Conservation (phyloP, 1,140 invertebrate genomes). For the Eumeta japonica region DNA sequence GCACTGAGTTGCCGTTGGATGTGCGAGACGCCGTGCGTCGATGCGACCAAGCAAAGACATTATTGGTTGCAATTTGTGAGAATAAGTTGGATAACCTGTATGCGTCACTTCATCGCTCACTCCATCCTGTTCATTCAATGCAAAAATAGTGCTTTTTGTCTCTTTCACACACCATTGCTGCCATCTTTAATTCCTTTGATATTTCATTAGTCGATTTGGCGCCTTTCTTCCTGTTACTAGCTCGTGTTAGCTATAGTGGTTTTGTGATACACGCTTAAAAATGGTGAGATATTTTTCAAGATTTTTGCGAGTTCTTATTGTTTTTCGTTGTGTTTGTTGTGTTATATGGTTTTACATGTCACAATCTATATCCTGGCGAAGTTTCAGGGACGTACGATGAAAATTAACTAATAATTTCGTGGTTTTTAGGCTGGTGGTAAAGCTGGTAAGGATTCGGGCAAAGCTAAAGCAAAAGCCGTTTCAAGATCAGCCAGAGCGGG, state of each 20-base stretch:
- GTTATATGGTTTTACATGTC: slow-evolving; percentile 29
- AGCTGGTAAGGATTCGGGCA: slow-evolving; percentile 99
- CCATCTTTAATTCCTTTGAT: slow-evolving; percentile 35
- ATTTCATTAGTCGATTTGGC: slow-evolving; percentile 43
- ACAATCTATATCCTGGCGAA: slow-evolving; percentile 41
- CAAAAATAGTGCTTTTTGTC: too few species aligned
- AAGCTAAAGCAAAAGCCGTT: slow-evolving; percentile 99
- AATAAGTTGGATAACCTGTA: slow-evolving; percentile 35
- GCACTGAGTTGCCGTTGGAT: slow-evolving; percentile 28
- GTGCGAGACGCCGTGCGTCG: too few species aligned
- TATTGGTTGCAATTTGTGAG: too few species aligned
- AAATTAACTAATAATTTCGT: slow-evolving; percentile 51
- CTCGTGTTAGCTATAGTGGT: slow-evolving; percentile 44
- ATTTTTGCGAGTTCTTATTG: slow-evolving; percentile 53
- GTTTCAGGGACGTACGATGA: slow-evolving; percentile 47
- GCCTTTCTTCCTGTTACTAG: slow-evolving; percentile 47
- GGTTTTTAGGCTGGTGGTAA: slow-evolving; percentile 92
- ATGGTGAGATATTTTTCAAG: too few species aligned
- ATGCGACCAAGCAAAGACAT: too few species aligned
- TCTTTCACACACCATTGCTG: slow-evolving; percentile 32
- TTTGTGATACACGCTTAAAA: slow-evolving; percentile 55
- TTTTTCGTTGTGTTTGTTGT: slow-evolving; percentile 31
- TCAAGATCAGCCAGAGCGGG: slow-evolving; percentile 97
- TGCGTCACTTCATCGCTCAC: too few species aligned
- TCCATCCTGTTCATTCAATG: too few species aligned